Evolutionary conservation across 2,797 vertebrate species (phyloP), one percentile per base, ranked within the genome.

Genomic region (Pangasius sanitwongsei): DNA sequence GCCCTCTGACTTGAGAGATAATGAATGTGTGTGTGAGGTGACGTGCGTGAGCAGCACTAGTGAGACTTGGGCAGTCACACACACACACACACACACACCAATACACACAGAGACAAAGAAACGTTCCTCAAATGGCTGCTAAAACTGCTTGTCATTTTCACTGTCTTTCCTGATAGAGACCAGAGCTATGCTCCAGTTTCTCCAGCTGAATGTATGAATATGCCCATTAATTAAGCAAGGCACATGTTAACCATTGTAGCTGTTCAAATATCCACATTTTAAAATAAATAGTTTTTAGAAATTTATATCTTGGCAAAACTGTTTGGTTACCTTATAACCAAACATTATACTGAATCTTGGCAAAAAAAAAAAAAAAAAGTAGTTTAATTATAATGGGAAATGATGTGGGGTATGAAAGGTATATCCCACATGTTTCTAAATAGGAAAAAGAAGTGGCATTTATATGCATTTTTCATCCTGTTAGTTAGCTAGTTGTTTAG

Each of bases 61-160:
- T 18, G 37, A 65, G 25, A 63, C 37, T 23, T 23, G 65, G 13
- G 59, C 59, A 83, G 44, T 65, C 4, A 12, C 31, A 16, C 48
- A 28, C 74, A 75, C 72, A 75, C 72, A 77, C 74, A 77, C 74
- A 77, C 74, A 77, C 74, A 77, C 75, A 57, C 77, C 57, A 7
- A 80, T n/a, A 80, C 77, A 57, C 78, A 50, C 28, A 84, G 8
- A 84, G 25, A 12, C 61, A 84, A 67, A 84, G 6, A 67, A n/a
- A 41, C n/a, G 25, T 44, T 65, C 8, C 37, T 65, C 25, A 67
- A 84, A 67, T 84, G 28, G 61, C 16, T 67, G 37, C 37, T 44
- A 63, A 83, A 61, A 31, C 80, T 61, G 80, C 80, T 37, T 13
- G 55, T 25, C 20, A 82, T 82, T 37, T 34, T 61, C 13, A 44